Conservation (phyloP, 53 echinoderm and acorn worm species). For the Holothuria scabra region DNA sequence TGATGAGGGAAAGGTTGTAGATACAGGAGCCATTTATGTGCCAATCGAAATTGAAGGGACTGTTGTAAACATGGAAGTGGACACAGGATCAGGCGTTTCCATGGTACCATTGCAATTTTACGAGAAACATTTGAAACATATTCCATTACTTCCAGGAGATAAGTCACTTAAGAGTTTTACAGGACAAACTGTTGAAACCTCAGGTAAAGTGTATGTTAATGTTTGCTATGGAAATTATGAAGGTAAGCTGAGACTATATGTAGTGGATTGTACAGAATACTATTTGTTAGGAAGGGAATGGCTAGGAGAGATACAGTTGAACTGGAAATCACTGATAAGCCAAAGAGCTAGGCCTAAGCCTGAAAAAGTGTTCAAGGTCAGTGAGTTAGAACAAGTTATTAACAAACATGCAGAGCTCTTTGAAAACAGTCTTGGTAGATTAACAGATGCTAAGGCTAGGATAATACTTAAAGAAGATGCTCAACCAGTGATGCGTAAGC, state of each 20-base stretch:
- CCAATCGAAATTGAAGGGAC: slow-evolving; percentile 31
- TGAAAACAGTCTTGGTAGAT: slow-evolving; percentile 37
- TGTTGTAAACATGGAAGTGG: slow-evolving; percentile 43
- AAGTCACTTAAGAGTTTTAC: slow-evolving; percentile 52
- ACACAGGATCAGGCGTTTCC: slow-evolving; percentile 50
- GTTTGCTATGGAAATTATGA: slow-evolving; percentile 46
- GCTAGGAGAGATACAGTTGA: slow-evolving; percentile 31
- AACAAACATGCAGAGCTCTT: slow-evolving; percentile 40
- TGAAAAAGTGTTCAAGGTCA: neutral
- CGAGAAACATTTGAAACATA: slow-evolving; percentile 20
- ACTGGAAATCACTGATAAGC: slow-evolving; percentile 41
- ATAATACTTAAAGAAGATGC: slow-evolving; percentile 52
- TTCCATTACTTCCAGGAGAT: slow-evolving; percentile 33
- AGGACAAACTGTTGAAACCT: slow-evolving; percentile 44
- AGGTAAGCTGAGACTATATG: slow-evolving; percentile 47
- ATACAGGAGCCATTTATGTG: slow-evolving; percentile 30
- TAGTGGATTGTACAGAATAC: slow-evolving; percentile 51
- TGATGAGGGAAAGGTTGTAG: slow-evolving; percentile 4
- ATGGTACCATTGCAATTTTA: slow-evolving; percentile 32
- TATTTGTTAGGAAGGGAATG: slow-evolving; percentile 58
- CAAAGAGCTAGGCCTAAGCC: neutral
- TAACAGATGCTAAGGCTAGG: slow-evolving; percentile 52
- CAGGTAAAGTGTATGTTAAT: slow-evolving; percentile 53
- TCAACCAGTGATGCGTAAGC: slow-evolving; percentile 40
- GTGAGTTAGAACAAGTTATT: neutral